Base-by-base conservation (phyloP, 2,797 vertebrate genomes). In the Tenualosa thibaudeaui region DNA sequence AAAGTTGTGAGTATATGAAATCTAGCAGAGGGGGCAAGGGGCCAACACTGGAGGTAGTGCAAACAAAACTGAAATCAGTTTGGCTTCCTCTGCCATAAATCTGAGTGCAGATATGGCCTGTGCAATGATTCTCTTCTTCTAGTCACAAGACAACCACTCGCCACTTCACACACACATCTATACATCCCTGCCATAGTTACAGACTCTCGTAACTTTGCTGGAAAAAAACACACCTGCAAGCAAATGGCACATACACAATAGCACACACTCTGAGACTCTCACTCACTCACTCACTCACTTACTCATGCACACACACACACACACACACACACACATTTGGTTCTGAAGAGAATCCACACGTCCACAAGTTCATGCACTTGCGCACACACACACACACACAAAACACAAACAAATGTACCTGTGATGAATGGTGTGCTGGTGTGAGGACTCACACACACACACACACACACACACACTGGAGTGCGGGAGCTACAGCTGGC, bases 391-490 rank as follows among this genome's bases (percentile, higher is more conserved):
- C 65, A 68, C 65, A 68, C 65, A 65, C 31, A 31, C 31, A 31
- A 31, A 31, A 31, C 31, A 31, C 31, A 31, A 31, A 31, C 31
- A 31, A 31, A 31, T 31, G 31, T 31, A 31, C 31, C 31, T 31
- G 31, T 31, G 31, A 31, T 31, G 31, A 31, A 31, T 31, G 31
- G 31, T 31, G 31, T 31, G 31, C 1, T 31, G 31, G 31, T 31
- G 31, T 31, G 31, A 31, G 31, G 31, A 31, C 62, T 12, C 62
- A 68, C 62, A 68, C 24, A 26, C 62, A 71, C 65, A 71, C 65
- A 71, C 26, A 75, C 68, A 75, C 68, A 75, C 68, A 75, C 68
- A 68, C 62, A 68, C 62, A 68, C 62, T 9, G 60, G 26, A 68
- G 26, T 31, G 26, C 8, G 13, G 13, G 62, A 37, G 62, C 62